Percentiles rank a stretch among this genome's conserved stretches.
These are phyloP conservation scores for Noctua fimbriata DNA, from an alignment of 2,888 invertebrate genomes.

Conservation along the genomic window DNA sequence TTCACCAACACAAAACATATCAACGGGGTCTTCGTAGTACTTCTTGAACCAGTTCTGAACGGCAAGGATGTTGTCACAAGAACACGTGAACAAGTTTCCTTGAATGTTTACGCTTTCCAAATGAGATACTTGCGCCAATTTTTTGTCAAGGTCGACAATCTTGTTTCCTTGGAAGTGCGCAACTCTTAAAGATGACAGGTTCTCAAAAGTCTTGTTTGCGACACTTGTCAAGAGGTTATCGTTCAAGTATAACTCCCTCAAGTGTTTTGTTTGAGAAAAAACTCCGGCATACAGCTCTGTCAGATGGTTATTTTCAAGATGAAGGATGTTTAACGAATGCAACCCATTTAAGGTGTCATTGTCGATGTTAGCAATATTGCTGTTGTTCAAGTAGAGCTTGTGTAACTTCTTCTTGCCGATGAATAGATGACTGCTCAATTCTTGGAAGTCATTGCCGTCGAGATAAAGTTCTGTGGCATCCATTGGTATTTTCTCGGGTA, in stretches of 20 bases:
- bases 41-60: conserved; percentile 93
- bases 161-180: conserved; percentile 94
- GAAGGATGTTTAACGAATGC: conserved; percentile 92
- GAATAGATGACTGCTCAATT: conserved; percentile 94
- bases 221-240: conserved; percentile 94
- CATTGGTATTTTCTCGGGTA: conserved; percentile 96
- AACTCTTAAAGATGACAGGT: conserved; percentile 93
- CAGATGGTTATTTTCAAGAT: conserved; percentile 94
- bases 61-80: conserved; percentile 92
- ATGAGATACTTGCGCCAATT: conserved; percentile 90
- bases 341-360: conserved; percentile 95
- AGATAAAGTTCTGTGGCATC: conserved; percentile 96
- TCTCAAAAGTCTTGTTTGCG: conserved; percentile 93
- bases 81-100: conserved; percentile 95
- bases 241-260: conserved; percentile 94
- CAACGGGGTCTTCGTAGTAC: conserved; percentile 91
- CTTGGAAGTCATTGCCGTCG: conserved; percentile 94
- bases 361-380: conserved; percentile 93
- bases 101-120: conserved; percentile 92
- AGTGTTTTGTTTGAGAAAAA: conserved; percentile 94
- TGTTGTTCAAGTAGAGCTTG: conserved; percentile 94
- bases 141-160: conserved; percentile 93
- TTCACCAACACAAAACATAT: conserved; percentile 92
- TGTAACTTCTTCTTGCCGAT: conserved; percentile 95
- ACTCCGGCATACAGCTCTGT: conserved; percentile 93